A percentile compares a stretch with the other conserved stretches of the same genome.
Conservation (phyloP, 2,797 vertebrate genomes). For the Cercopithecus diana region DNA sequence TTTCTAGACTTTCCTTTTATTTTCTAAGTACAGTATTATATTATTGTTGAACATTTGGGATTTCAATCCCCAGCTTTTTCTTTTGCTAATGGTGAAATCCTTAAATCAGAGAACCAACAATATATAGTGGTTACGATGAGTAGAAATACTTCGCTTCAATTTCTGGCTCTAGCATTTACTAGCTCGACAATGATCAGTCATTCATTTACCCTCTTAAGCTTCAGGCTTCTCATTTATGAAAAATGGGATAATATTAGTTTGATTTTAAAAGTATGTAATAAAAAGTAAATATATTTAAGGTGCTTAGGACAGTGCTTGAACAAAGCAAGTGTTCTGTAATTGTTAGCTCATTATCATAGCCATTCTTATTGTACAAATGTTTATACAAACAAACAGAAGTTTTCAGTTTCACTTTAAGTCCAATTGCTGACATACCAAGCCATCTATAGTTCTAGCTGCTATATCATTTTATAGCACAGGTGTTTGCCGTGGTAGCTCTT, state of each 20-base stretch:
- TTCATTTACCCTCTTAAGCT: background rate
- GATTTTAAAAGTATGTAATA: background rate
- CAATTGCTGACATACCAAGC: background rate
- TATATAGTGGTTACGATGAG: background rate
- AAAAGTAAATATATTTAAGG: background rate
- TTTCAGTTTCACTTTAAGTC: background rate
- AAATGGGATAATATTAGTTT: background rate
- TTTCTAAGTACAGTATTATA: background rate
- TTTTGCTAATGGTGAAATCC: background rate
- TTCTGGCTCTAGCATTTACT: background rate
- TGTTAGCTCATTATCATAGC: background rate
- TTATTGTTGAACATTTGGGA: background rate
- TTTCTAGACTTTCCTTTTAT: background rate
- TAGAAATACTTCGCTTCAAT: background rate
- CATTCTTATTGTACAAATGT: background rate
- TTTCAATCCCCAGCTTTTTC: background rate
- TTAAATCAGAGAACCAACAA: background rate
- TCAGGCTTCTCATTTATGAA: background rate
- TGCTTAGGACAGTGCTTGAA: background rate
- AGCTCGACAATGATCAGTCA: background rate
- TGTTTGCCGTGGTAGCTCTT: background rate
- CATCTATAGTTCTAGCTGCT: background rate
- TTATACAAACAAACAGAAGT: background rate
- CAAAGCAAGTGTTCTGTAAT: background rate
- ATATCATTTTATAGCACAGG: background rate